Evolutionary conservation across 2,113 vertebrate species (phyloP), one percentile per base, ranked within the genome.

Genomic region (Tichodroma muraria): DNA sequence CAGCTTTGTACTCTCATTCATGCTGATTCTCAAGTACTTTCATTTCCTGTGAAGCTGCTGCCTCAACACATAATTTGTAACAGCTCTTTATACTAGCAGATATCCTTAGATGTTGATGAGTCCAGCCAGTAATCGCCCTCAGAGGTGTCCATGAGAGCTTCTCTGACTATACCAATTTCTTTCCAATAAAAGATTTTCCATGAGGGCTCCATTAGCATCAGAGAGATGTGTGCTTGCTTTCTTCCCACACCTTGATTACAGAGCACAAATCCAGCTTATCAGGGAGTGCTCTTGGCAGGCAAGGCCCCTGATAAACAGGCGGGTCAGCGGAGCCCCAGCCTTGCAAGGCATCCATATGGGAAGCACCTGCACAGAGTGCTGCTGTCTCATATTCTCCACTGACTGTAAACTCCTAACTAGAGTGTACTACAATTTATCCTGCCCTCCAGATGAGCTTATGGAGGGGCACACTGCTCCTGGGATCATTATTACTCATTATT

Each of bases 401-500:
- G 69, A 78, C 42, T 86, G 83, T 60, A 80, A 78, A 69, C 19
- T 35, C 79, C 40, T 53, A 85, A 80, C 68, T 88, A 70, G 71
- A 93, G 66, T 16, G 13, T 54, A 24, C 59, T 73, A 42, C 42
- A 63, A 71, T 78, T 91, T 90, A 80, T 66, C 76, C 60, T 80
- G 52, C 38, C 47, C 72, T 94, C 64, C 83, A 88, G 60, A 72
- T 86, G 85, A 92, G 69, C 44, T 80, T 88, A 83, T 47, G 33
- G 79, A 85, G 38, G 45, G 60, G 7, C 30, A 88, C 35, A 54
- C 52, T 73, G 56, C 42, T 88, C 56, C 47, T 84, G 69, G 59
- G 52, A 88, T 84, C n/a, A 38, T 86, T 94, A 91, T 35, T 85
- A 64, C 73, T 92, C 76, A 88, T 83, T 66, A 83, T 90, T 88